Evolutionary conservation across 2,113 vertebrate genomes (phyloP), one percentile per base, ranked within the genome.

Genomic region (Hiodon tergisus): DNA sequence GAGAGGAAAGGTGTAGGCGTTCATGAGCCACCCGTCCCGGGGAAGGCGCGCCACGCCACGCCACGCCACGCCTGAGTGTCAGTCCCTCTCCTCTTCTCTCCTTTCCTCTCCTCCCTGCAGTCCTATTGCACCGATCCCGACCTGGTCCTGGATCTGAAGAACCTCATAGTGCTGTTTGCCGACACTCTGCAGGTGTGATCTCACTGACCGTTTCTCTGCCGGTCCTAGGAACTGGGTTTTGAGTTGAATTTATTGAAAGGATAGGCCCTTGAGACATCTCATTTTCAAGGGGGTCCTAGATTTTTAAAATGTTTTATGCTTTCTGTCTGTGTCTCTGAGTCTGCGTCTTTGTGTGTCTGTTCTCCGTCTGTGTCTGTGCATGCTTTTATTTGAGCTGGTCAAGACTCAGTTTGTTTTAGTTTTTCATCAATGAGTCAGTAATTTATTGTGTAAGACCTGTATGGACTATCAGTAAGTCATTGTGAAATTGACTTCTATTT

Each of bases 101-200:
- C 17, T 66, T 7, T 76, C 72, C 62, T 13, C 69, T 51, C 79
- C 50, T 62, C 80, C 85, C 80, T 74, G 6, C 82, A 99, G 97
- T 98, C 97, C 0, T 99, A 96, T 86, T 97, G 97, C 80, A 94
- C 97, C 0, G 94, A 98, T 83, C 97, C 97, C 0, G 88, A 97
- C 85, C 89, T 99, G 71, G 92, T 98, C 54, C 78, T 99, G 87
- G 96, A 98, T 80, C 87, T 99, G 87, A 99, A 99, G 90, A 97
- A 98, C 86, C 97, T 99, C 78, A 98, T 98, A 0, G 96, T 99
- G 17, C 92, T 98, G 31, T 98, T 99, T 72, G 96, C 97, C 0
- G 97, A 99, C 76, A 98, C 96, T 0, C 92, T 99, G 66, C 97
- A 98, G 95, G 97, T 98, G 4, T 48, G 69, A 31, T 7, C 63